phyloP scores from a whole-genome alignment of 2,113 vertebrate genomes.

The Chlorodrepanis virens region DNA sequence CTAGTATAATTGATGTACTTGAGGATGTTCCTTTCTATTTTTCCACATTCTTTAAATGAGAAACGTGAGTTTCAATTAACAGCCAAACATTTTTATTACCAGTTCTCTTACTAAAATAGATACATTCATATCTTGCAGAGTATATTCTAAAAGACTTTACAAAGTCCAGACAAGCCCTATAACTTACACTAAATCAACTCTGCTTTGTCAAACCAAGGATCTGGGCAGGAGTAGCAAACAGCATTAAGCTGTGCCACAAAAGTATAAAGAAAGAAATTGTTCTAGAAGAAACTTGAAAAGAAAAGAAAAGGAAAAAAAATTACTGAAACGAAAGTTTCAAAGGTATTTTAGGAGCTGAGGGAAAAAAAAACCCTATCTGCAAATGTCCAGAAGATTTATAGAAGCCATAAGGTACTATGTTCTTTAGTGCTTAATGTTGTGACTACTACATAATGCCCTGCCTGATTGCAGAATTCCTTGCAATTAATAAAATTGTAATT shows the following conservation, averaged over 20 bases:
- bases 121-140: not conserved
- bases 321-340: not conserved
- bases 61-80: not conserved
- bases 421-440: not conserved
- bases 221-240: not conserved
- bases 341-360: not conserved
- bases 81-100: not conserved
- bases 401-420: not conserved
- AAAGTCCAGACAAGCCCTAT: not conserved
- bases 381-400: not conserved
- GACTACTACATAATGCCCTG: not conserved
- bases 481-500: not conserved
- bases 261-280: not conserved
- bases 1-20: not conserved
- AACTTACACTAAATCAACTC: conserved; percentile 1
- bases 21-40: not conserved
- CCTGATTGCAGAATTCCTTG: not conserved
- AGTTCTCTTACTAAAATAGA: not conserved
- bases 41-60: not conserved
- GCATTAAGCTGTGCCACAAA: not conserved
- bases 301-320: not conserved
- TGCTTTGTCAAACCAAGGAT: not conserved
- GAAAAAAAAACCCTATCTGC: not conserved
- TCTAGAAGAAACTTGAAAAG: not conserved
- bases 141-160: not conserved